phyloP scores from a whole-genome alignment of 2,113 vertebrate genomes.

The Anguilla japonica region DNA sequence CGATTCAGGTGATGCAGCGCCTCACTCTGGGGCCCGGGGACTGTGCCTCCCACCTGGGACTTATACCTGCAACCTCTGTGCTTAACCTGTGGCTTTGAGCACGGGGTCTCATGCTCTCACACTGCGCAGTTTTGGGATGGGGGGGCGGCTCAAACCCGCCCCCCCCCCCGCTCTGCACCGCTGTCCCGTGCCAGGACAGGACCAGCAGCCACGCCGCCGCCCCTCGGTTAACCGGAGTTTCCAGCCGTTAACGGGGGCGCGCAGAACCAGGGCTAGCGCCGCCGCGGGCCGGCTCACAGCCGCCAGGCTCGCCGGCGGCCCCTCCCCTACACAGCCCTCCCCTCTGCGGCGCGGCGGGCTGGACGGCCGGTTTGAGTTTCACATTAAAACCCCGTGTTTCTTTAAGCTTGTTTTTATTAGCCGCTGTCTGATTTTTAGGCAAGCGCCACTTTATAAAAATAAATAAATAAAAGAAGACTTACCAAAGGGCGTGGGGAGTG shows the following conservation, averaged over 20 bases:
- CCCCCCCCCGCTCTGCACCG: conserved; percentile 22
- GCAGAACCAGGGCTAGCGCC: conserved; percentile 45
- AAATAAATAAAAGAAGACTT: neutral
- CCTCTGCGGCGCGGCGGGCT: neutral
- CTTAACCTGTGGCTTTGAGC: too few relatives aligned
- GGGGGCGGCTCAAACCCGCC: too few relatives aligned
- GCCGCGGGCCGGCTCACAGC: conserved; percentile 38
- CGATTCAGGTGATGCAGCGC: too few relatives aligned
- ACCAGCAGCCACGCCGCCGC: conserved; percentile 56
- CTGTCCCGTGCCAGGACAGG: conserved; percentile 56
- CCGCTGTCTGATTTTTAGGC: neutral
- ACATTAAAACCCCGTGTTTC: conserved; percentile 38
- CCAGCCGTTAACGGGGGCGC: conserved; percentile 55
- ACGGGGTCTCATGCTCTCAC: too few relatives aligned
- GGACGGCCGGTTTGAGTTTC: conserved; percentile 5
- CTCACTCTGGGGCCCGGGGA: too few relatives aligned
- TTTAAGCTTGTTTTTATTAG: conserved; percentile 37
- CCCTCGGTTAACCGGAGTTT: conserved; percentile 65
- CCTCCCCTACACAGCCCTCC: conserved; percentile 2
- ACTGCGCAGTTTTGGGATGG: too few relatives aligned
- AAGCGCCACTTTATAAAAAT: conserved; percentile 19
- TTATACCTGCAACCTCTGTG: too few relatives aligned
- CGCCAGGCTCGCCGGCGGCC: conserved; percentile 1
- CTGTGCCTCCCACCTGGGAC: too few relatives aligned
- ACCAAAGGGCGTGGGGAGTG: conserved; percentile 27